Conservation (phyloP, 2,797 vertebrate genomes). For the Oreortyx pictus region DNA sequence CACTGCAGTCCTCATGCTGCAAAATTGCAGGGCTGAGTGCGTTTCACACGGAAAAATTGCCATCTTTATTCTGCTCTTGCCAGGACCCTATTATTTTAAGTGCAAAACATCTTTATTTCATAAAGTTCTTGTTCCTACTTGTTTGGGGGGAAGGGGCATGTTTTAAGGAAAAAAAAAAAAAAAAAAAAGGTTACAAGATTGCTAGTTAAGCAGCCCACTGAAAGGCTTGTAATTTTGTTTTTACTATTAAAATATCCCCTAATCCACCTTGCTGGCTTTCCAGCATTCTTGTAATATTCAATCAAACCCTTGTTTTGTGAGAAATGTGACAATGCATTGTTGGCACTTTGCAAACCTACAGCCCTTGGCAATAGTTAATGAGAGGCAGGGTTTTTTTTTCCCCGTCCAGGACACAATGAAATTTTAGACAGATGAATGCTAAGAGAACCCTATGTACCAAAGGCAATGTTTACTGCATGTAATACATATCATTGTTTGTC, state of each 20-base stretch:
- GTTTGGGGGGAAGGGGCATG: neutral
- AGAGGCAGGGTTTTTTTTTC: constrained; percentile 56
- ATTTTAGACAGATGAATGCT: constrained; percentile 83
- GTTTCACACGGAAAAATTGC: neutral
- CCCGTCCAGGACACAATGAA: constrained; percentile 75
- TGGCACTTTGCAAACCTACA: constrained; percentile 71
- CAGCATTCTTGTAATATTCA: constrained; percentile 68
- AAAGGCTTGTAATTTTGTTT: constrained; percentile 34
- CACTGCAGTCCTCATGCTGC: neutral
- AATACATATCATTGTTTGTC: constrained; percentile 87
- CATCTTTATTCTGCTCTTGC: constrained; percentile 19
- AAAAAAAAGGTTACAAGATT: neutral
- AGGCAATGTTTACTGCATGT: constrained; percentile 84
- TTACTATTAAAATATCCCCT: constrained; percentile 60
- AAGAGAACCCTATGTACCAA: constrained; percentile 79
- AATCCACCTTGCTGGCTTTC: constrained; percentile 65
- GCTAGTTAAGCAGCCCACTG: constrained; percentile 16
- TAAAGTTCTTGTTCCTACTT: neutral
- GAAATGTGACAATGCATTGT: constrained; percentile 68
- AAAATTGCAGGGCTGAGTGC: neutral
- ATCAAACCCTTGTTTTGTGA: constrained; percentile 75
- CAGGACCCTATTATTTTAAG: neutral
- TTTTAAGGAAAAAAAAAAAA: neutral
- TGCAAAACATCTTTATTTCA: neutral
- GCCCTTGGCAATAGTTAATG: constrained; percentile 76